These are phyloP conservation scores for Stenodera caucasica DNA, from an alignment of 2,888 invertebrate species.

Conservation along the genomic window DNA sequence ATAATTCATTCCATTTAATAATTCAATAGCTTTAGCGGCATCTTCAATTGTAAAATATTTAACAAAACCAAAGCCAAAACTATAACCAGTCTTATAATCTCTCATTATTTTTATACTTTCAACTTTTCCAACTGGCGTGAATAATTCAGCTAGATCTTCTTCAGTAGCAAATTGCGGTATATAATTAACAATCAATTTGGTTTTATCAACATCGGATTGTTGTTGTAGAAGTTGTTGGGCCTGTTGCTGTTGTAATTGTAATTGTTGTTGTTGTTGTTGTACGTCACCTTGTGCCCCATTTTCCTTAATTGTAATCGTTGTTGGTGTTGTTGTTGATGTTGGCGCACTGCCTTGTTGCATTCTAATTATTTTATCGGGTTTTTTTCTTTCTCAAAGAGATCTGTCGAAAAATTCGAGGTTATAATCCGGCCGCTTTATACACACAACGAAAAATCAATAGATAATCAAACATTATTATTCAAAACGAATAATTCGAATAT, in stretches of 20 bases:
- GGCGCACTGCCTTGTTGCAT: not conserved
- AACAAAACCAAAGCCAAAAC: conserved; percentile 95
- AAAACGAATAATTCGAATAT: too few species aligned
- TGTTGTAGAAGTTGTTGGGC: conserved; percentile 19
- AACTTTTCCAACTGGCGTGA: conserved; percentile 84
- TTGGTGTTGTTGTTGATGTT: not conserved
- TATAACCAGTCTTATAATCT: conserved; percentile 88
- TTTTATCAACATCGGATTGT: conserved; percentile 52
- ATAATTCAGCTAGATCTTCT: conserved; percentile 85
- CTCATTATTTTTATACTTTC: conserved; percentile 91
- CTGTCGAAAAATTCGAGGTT: not conserved
- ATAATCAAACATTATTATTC: too few species aligned
- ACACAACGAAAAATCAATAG: not conserved
- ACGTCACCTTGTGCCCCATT: conserved; percentile 9
- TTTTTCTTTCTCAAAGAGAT: not conserved
- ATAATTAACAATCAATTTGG: conserved; percentile 94
- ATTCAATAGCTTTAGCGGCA: conserved; percentile 82
- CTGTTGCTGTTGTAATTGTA: not conserved
- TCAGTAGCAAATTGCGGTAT: conserved; percentile 93
- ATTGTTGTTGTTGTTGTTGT: conserved; percentile 28
- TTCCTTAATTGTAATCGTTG: not conserved
- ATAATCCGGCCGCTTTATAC: not conserved
- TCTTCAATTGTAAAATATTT: conserved; percentile 86
- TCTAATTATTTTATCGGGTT: not conserved
- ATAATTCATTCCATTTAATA: conserved; percentile 71